A percentile compares a stretch with the other conserved stretches of the same genome.
phyloP scores from a whole-genome alignment of 2,797 vertebrate genomes.

The Orestias chungarensis region DNA sequence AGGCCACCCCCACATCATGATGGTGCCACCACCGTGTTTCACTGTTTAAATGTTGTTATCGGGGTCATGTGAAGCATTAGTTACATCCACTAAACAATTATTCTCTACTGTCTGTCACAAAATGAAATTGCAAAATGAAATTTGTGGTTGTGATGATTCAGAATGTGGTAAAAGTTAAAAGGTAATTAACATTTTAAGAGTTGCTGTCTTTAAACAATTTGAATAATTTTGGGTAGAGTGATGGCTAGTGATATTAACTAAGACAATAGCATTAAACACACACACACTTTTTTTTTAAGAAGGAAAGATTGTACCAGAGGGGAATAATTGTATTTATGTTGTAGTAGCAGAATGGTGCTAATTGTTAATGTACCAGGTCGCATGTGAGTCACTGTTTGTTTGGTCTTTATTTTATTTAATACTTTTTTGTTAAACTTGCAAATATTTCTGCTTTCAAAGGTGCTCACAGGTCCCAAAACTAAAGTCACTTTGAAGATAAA shows the following conservation, averaged over 20 bases:
- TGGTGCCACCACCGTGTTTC: not conserved
- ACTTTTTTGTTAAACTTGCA: conserved; percentile 23
- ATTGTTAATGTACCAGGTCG: conserved; percentile 32
- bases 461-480: conserved; percentile 32
- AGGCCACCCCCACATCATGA: not conserved
- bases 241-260: conserved; percentile 6
- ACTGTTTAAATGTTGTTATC: not conserved
- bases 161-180: not conserved
- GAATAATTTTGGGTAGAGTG: not conserved
- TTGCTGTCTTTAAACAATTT: not conserved
- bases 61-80: not conserved
- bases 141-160: not conserved
- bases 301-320: conserved; percentile 29
- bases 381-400: conserved; percentile 47
- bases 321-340: conserved; percentile 24
- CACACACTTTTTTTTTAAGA: not conserved
- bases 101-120: not conserved
- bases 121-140: not conserved
- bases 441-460: conserved; percentile 40
- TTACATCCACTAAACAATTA: not conserved
- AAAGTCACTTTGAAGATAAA: conserved; percentile 38
- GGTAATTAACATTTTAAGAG: not conserved
- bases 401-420: conserved; percentile 28
- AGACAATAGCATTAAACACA: not conserved
- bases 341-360: conserved; percentile 13